phyloP scores from a whole-genome alignment of 2,888 invertebrate genomes.

The Luperina nickerlii region DNA sequence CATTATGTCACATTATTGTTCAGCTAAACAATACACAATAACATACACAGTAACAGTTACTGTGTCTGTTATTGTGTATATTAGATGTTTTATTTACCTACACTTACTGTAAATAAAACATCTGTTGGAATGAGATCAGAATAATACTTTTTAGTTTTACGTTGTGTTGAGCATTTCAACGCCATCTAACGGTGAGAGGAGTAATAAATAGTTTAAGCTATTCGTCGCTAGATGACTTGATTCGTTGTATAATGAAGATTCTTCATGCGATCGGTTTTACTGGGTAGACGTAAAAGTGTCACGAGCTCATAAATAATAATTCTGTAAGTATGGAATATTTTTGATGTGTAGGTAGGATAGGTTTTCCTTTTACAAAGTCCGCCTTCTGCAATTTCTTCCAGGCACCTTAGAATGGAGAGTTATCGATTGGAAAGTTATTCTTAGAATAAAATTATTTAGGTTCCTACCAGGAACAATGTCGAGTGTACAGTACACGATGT shows the following conservation, averaged over 20 bases:
- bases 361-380: not conserved
- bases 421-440: too few relatives aligned
- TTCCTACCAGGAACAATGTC: too few relatives aligned
- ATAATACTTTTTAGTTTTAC: not conserved
- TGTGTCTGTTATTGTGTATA: not conserved
- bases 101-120: constrained; percentile 23
- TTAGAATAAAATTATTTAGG: too few relatives aligned
- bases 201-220: not conserved
- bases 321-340: not conserved
- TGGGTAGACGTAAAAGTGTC: not conserved
- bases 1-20: constrained; percentile 38
- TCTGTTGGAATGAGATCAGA: not conserved
- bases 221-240: constrained; percentile 16
- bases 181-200: constrained; percentile 28
- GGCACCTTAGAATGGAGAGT: too few relatives aligned
- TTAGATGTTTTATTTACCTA: not conserved
- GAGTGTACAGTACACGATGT: too few relatives aligned
- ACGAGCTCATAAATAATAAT: not conserved
- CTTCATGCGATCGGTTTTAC: rapidly evolving
- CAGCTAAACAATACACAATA: constrained; percentile 36
- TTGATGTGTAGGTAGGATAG: not conserved
- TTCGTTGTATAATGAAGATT: not conserved
- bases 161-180: not conserved
- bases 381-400: too few relatives aligned
- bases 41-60: not conserved